Base-by-base conservation (phyloP, 2,113 vertebrate genomes). In the Malaclemys terrapin region DNA sequence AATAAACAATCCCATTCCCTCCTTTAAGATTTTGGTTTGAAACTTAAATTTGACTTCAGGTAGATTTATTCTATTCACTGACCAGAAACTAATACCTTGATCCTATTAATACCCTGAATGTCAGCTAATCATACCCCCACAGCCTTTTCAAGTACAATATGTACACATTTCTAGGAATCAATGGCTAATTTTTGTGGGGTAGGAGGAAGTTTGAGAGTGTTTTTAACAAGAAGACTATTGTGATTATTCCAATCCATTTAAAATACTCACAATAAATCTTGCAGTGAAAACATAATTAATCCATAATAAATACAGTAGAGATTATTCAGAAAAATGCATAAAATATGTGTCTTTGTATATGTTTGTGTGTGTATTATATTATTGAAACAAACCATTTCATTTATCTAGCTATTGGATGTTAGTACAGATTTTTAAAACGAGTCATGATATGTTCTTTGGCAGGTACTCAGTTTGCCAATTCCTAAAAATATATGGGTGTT, bases 21-120 rank as follows among this genome's bases (percentile, higher is more conserved):
- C 38, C 35, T 86, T 27, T 45, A 29, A 17, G 14, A 14, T 86
- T 87, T 85, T 69, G 65, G 89, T 75, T 90, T 79, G 9, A 72
- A 93, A 91, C 86, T 85, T 1, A 13, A 91, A 85, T 82, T 38
- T 95, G 91, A 93, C 95, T 96, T 94, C 89, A 95, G 96, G 93
- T 93, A 91, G 93, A 93, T 97, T 96, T 97, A 95, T 56, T 93
- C 91, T 96, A 92, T 76, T 96, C 95, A 72, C 62, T 97, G 96
- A 97, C 95, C 95, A 76, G 69, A 87, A 88, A 94, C 56, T 94
- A 97, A 79, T 10, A 57, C 84, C 69, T 96, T 96, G 93, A 97
- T 95, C 93, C 88, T 94, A 95, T 97, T 96, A 97, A 92, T 96
- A 93, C 65, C 88, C 92, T 95, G 85, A 96, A 82, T 81, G 75